These are phyloP conservation scores for Parnassius glacialis DNA, from an alignment of 2,888 invertebrate genomes.

Conservation along the genomic window DNA sequence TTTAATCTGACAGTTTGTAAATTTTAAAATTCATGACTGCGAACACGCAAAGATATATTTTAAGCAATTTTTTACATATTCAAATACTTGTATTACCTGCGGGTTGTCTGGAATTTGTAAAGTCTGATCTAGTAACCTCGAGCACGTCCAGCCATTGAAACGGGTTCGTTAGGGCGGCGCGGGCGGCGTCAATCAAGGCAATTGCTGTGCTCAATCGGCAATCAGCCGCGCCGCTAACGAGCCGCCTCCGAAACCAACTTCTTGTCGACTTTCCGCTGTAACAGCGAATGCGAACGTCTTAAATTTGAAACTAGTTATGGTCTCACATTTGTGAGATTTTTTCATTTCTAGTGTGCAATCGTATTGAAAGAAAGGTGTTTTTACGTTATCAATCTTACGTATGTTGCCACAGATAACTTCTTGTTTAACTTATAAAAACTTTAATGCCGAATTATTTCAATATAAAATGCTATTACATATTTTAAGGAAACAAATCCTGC, in stretches of 20 bases:
- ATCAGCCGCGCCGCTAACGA: constrained; percentile 76
- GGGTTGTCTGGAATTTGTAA: constrained; percentile 11
- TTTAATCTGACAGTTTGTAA: no score
- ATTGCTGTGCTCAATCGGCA: constrained; percentile 81
- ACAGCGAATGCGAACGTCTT: constrained; percentile 45
- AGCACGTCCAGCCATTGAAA: constrained; percentile 62
- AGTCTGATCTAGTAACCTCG: constrained; percentile 18
- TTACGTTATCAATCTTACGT: no score
- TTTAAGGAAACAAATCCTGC: no score
- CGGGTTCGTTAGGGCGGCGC: constrained; percentile 69
- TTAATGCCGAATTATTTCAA: no score
- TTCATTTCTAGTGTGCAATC: background rate
- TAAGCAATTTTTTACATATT: background rate
- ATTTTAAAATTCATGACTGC: no score
- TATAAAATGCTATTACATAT: no score
- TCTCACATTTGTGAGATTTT: constrained; percentile 31
- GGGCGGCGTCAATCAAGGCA: constrained; percentile 79
- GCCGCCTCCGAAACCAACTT: constrained; percentile 66
- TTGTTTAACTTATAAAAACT: no score
- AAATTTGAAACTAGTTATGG: constrained; percentile 43
- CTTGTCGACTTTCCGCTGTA: constrained; percentile 57
- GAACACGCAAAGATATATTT: no score
- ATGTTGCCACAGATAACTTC: no score
- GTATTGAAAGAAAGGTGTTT: background rate
- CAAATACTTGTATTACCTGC: background rate